Conservation (phyloP, 2,888 invertebrate species). For the Argyresthia goedartella region DNA sequence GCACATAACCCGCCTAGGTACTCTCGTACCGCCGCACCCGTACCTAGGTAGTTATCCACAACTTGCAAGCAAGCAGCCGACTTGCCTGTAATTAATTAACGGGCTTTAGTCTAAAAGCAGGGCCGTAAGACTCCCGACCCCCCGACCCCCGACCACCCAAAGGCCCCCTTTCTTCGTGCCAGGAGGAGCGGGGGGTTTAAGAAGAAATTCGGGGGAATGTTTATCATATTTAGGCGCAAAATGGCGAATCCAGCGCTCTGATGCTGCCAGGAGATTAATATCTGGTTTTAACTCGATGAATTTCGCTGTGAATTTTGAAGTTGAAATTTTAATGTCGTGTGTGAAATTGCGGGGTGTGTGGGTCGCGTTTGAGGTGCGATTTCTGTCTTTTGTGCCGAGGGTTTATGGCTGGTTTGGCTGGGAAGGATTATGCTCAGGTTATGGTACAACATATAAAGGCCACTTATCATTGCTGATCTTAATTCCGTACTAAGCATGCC, state of each 20-base stretch:
- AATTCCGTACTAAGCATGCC: no score
- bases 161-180: conserved; percentile 36
- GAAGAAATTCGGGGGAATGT: conserved; percentile 70
- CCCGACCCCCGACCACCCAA: conserved; percentile 32
- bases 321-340: conserved; percentile 32
- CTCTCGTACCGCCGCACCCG: no score
- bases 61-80: conserved; percentile 43
- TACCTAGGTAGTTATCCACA: conserved; percentile 4
- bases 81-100: conserved; percentile 72
- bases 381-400: neutral
- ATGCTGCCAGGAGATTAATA: conserved; percentile 65
- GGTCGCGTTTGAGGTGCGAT: neutral
- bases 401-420: neutral
- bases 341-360: neutral
- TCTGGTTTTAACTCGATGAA: conserved; percentile 66
- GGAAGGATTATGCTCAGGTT: neutral
- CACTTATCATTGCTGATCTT: neutral
- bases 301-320: conserved; percentile 59
- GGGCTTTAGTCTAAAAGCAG: conserved; percentile 72
- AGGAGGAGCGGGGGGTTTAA: conserved; percentile 27
- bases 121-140: conserved; percentile 59
- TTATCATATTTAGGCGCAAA: conserved; percentile 72
- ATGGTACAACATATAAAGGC: neutral
- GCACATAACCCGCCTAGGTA: no score
- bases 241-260: conserved; percentile 69